Conservation (phyloP, 2,888 invertebrate genomes). For the Noctua pronuba region DNA sequence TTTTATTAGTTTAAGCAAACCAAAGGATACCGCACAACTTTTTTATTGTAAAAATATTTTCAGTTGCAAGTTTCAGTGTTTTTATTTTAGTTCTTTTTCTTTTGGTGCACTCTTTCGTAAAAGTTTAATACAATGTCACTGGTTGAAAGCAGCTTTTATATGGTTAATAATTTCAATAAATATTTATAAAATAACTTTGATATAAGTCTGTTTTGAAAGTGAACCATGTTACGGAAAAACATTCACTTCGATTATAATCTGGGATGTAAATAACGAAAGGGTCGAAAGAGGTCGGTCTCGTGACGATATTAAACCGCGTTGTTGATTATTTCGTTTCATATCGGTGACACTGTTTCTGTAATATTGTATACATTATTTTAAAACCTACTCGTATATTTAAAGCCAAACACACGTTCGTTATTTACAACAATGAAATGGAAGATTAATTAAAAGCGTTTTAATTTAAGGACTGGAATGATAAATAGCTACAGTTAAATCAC, state of each 20-base stretch:
- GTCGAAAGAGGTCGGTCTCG: conserved; percentile 63
- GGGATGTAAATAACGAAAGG: conserved; percentile 59
- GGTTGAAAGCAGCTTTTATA: conserved; percentile 7
- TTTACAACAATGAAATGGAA: conserved; percentile 13
- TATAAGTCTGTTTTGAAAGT: conserved; percentile 33
- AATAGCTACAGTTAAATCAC: conserved; percentile 34
- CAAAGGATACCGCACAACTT: conserved; percentile 41
- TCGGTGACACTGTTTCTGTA: conserved; percentile 38
- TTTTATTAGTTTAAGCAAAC: conserved; percentile 56
- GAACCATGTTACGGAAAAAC: conserved; percentile 31
- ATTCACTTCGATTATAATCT: conserved; percentile 54
- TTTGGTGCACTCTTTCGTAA: conserved; percentile 34
- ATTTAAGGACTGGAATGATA: conserved; percentile 28
- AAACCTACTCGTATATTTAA: conserved; percentile 8
- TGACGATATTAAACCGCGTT: conserved; percentile 57
- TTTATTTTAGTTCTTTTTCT: conserved; percentile 19
- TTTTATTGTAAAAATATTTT: conserved; percentile 23
- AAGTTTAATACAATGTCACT: conserved; percentile 27
- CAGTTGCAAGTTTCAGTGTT: conserved; percentile 37
- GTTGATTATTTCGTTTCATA: conserved; percentile 61
- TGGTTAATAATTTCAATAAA: not conserved
- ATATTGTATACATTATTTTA: conserved; percentile 8
- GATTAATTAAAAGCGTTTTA: conserved; percentile 33
- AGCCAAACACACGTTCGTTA: conserved; percentile 18
- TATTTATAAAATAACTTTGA: conserved; percentile 15